phyloP scores from a whole-genome alignment of 2,888 invertebrate genomes.

The Torymus tubicola region DNA sequence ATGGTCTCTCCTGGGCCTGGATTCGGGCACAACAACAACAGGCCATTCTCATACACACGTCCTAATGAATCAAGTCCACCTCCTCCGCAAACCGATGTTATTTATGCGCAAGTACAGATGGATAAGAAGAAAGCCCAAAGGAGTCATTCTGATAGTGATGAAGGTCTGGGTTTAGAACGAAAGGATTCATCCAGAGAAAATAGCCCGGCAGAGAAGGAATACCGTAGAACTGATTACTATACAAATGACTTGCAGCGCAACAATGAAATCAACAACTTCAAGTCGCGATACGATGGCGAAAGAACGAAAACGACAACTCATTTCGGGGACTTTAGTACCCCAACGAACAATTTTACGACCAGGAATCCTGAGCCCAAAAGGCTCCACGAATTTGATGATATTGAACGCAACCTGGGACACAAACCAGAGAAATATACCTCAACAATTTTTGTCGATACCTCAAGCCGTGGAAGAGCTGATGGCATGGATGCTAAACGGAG shows the following conservation, averaged over 20 bases:
- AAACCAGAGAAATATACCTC: constrained; percentile 73
- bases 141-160: constrained; percentile 86
- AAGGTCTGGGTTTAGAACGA: constrained; percentile 85
- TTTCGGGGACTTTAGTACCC: constrained; percentile 57
- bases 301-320: constrained; percentile 60
- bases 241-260: constrained; percentile 68
- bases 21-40: constrained; percentile 83
- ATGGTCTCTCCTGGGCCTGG: constrained; percentile 81
- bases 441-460: constrained; percentile 76
- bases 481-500: constrained; percentile 71
- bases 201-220: constrained; percentile 74
- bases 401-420: constrained; percentile 62
- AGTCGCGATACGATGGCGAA: constrained; percentile 65
- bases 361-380: constrained; percentile 66
- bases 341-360: constrained; percentile 64
- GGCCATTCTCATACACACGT: constrained; percentile 89
- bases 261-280: constrained; percentile 71
- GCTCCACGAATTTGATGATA: constrained; percentile 72
- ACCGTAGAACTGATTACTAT: constrained; percentile 69
- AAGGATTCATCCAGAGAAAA: constrained; percentile 74
- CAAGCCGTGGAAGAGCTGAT: constrained; percentile 81
- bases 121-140: constrained; percentile 78
- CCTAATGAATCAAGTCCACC: constrained; percentile 79
- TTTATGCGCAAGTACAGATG: constrained; percentile 85
- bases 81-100: constrained; percentile 80